These are phyloP conservation scores for Fulica atra DNA, from an alignment of 2,113 vertebrate species.

Conservation along the genomic window DNA sequence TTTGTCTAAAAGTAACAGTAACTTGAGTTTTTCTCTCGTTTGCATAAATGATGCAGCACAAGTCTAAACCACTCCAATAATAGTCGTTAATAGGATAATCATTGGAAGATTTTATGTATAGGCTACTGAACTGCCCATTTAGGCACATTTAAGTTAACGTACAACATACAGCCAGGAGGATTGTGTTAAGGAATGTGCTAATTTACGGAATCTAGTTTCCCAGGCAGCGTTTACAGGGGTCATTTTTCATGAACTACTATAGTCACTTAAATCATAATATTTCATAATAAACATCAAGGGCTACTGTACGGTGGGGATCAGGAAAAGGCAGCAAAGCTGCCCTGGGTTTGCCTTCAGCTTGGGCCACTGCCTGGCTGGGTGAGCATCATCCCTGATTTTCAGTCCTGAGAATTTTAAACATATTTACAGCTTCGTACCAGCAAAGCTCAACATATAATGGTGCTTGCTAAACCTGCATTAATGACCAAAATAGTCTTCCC, in stretches of 20 bases:
- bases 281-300: conserved; percentile 58
- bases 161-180: not conserved
- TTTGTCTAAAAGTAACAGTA: conserved; percentile 72
- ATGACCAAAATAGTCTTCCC: not conserved
- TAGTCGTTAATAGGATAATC: conserved; percentile 51
- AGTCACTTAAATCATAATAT: conserved; percentile 70
- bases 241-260: conserved; percentile 57
- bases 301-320: conserved; percentile 19
- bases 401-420: not conserved
- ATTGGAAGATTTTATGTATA: conserved; percentile 38
- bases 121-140: conserved; percentile 60
- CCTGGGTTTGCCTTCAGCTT: not conserved
- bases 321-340: conserved; percentile 35
- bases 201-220: conserved; percentile 57
- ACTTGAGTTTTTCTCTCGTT: conserved; percentile 53
- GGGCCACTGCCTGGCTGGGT: not conserved
- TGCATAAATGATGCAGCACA: conserved; percentile 56
- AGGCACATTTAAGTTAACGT: conserved; percentile 34
- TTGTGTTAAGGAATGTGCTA: conserved; percentile 38
- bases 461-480: not conserved
- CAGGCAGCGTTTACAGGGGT: conserved; percentile 48
- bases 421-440: not conserved
- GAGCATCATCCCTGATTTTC: not conserved
- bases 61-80: conserved; percentile 7
- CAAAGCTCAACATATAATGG: not conserved